Conservation (phyloP, 2,797 vertebrate genomes). For the Micromesistius poutassou region DNA sequence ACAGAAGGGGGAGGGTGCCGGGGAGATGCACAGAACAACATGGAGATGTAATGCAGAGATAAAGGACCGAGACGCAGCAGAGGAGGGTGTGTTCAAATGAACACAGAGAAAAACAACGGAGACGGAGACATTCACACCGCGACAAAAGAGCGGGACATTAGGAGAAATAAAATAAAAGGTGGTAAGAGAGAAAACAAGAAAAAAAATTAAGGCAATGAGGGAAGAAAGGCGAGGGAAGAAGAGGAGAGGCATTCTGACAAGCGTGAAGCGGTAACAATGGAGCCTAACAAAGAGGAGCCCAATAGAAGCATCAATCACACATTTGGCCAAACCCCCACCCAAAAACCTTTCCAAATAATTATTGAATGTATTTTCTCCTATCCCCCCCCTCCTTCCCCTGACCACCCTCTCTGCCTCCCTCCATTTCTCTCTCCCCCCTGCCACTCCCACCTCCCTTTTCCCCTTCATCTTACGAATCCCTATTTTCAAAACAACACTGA, state of each 20-base stretch:
- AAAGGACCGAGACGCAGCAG: background rate
- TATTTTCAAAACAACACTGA: slow-evolving; percentile 55
- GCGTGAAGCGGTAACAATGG: slow-evolving; percentile 81
- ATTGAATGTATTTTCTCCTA: slow-evolving; percentile 9
- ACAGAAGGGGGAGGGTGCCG: background rate
- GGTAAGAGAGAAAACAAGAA: background rate
- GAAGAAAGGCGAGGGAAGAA: slow-evolving; percentile 11
- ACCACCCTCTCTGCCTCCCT: slow-evolving; percentile 23
- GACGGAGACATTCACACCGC: background rate
- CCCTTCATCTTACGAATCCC: slow-evolving; percentile 46
- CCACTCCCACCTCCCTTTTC: slow-evolving; percentile 52
- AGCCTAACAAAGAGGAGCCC: slow-evolving; percentile 78
- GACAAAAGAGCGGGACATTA: background rate
- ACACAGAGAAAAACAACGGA: background rate
- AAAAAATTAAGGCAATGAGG: background rate
- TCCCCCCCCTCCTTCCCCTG: slow-evolving; percentile 24
- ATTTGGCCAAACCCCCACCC: slow-evolving; percentile 40
- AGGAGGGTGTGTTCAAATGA: background rate
- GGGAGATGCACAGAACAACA: background rate
- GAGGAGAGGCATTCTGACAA: slow-evolving; percentile 69
- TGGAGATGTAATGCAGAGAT: background rate
- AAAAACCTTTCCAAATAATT: slow-evolving; percentile 1
- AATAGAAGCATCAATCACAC: slow-evolving; percentile 57
- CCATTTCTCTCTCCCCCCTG: slow-evolving; percentile 22
- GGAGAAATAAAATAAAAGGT: background rate